Conservation (phyloP, 2,797 vertebrate species). For the Pelodytes ibericus region DNA sequence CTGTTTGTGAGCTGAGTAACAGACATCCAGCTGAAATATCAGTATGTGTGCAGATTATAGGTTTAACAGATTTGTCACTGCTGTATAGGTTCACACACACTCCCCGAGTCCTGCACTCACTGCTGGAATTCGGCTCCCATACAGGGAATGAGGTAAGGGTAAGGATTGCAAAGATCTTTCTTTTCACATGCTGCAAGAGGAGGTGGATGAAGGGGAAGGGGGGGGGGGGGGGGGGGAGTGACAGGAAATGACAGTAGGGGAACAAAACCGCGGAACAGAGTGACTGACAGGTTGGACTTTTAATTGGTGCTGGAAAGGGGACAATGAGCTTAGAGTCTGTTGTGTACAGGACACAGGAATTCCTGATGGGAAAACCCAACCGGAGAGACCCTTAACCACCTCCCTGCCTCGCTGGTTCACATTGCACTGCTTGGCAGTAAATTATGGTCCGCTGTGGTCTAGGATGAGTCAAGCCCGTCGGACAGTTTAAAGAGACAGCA, state of each 20-base stretch:
- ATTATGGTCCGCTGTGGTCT: too few species aligned
- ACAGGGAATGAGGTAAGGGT: conserved; percentile 73
- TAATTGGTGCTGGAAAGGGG: conserved; percentile 49
- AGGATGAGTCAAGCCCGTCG: too few species aligned
- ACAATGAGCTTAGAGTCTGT: conserved; percentile 44
- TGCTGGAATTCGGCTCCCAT: conserved; percentile 26
- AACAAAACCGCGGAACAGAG: conserved; percentile 25
- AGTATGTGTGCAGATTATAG: too few species aligned
- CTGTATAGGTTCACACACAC: conserved; percentile 8
- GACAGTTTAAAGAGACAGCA: too few species aligned
- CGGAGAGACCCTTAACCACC: conserved; percentile 9
- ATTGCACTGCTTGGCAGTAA: neutral
- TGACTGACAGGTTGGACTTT: conserved; percentile 45
- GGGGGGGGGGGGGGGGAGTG: conserved; percentile 15
- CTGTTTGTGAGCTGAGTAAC: too few species aligned
- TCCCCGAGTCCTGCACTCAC: conserved; percentile 4
- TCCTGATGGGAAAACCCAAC: conserved; percentile 21
- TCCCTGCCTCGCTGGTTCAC: neutral
- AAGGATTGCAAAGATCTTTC: conserved; percentile 55
- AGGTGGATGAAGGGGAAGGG: conserved; percentile 7
- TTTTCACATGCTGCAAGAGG: conserved; percentile 45
- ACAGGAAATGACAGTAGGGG: conserved; percentile 53
- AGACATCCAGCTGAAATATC: too few species aligned
- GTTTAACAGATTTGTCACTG: neutral
- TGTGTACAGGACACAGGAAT: conserved; percentile 25